Base-by-base conservation (phyloP, 2,888 invertebrate species). In the Andrena bicolor region DNA sequence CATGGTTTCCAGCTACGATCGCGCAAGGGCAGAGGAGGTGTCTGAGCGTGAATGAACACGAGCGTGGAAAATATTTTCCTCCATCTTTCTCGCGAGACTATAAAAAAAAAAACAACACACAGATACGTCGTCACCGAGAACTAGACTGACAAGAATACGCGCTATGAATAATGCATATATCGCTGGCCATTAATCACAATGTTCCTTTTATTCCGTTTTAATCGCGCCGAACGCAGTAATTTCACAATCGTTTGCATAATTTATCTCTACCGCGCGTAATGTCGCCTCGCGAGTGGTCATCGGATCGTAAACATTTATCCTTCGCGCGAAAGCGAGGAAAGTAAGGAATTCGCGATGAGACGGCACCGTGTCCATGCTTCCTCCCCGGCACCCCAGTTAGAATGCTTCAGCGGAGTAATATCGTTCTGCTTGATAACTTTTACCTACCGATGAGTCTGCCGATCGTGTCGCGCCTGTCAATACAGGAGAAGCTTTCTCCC, bases 171-270 rank as follows among this genome's bases (percentile, higher is more conserved):
- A 88, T 86, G 68, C 51, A 86, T 86, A 4, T 16, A 82, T 80
- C 58, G 74, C 66, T 56, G 76, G 16, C 73, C 86, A 86, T 88
- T 88, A 88, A 88, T 88, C 83, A 82, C 86, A 66, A 83, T 72
- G 70, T 66, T 77, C 63, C 72, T 76, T 85, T 80, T 81, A 86
- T 86, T 78, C 65, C 48, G 80, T 76, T 82, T 85, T 83, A 80
- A 70, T 86, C 77, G 77, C 85, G 78, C 83, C 75, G 70, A 82
- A 77, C 80, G 76, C 68, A 60, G 77, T 77, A 86, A 86, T 88
- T 85, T 88, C 85, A 69, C 88, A 83, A 88, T 83, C 82, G 53
- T 80, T 81, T 76, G 83, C 85, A 76, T 85, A 82, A 82, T 86
- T 75, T 72, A 83, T 82, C 80, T 86, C 80, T 64, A 48, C 70